These are phyloP conservation scores for Diabrotica undecimpunctata DNA, from an alignment of 1,140 invertebrate genomes.

Conservation along the genomic window DNA sequence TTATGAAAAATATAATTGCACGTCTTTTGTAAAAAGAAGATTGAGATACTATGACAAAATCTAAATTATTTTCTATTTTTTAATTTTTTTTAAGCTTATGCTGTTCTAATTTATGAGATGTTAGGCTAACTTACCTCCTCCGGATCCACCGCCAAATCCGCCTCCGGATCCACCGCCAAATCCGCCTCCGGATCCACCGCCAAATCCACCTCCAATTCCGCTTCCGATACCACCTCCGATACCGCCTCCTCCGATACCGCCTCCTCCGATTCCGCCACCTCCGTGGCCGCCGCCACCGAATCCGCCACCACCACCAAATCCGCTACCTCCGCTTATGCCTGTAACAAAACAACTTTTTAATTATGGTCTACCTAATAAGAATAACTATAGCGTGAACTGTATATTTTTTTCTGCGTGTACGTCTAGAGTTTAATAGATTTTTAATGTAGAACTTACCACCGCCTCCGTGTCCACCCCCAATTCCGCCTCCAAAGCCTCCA, in stretches of 20 bases:
- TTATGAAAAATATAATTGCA: no score
- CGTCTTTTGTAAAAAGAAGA: no score
- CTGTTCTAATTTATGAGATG: neutral
- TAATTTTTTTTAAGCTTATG: no score
- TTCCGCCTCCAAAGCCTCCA: slow-evolving; percentile 35
- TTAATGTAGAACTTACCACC: slow-evolving; percentile 5
- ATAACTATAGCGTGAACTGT: no score
- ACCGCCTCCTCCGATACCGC: slow-evolving; percentile 25
- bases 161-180: slow-evolving; percentile 26
- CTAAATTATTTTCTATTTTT: no score
- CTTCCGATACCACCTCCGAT: slow-evolving; percentile 32
- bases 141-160: slow-evolving; percentile 34
- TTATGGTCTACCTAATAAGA: no score
- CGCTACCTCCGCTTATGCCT: slow-evolving; percentile 23
- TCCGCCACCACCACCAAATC: slow-evolving; percentile 32
- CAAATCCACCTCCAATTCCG: slow-evolving; percentile 28
- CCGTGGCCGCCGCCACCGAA: slow-evolving; percentile 28
- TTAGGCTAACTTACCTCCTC: slow-evolving; percentile 26
- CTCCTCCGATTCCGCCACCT: slow-evolving; percentile 29
- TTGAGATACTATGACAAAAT: no score
- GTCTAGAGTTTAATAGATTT: no score
- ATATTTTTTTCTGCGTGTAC: no score
- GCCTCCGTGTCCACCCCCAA: slow-evolving; percentile 29
- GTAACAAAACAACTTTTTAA: neutral
- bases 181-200: slow-evolving; percentile 30